phyloP scores from a whole-genome alignment of 2,113 vertebrate species.

The Uropsilus gracilis region DNA sequence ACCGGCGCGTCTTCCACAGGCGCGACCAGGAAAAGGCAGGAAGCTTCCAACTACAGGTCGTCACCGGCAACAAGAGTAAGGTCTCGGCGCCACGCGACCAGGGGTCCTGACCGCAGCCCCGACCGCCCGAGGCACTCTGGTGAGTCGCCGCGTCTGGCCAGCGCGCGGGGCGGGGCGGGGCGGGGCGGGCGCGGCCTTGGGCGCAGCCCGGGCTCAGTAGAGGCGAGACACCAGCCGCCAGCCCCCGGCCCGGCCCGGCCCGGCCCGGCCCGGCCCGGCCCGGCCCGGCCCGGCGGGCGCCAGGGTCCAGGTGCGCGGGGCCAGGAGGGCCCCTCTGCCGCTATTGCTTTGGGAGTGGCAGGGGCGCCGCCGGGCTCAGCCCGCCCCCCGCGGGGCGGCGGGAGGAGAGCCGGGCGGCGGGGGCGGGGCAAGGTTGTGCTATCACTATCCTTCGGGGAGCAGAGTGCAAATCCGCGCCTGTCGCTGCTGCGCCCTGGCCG shows the following conservation, averaged over 20 bases:
- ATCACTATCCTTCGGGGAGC: conserved; percentile 79
- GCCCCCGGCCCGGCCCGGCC: too few relatives aligned
- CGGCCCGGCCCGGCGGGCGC: conserved; percentile 44
- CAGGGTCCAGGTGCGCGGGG: conserved; percentile 63
- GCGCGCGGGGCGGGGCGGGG: too few relatives aligned
- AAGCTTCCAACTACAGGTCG: conserved; percentile 78
- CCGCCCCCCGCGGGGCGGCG: not conserved
- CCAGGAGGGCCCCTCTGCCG: conserved; percentile 75
- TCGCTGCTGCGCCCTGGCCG: conserved; percentile 66
- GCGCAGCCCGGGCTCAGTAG: too few relatives aligned
- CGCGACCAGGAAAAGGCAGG: conserved; percentile 79
- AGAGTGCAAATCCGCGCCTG: conserved; percentile 82
- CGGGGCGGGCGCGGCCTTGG: too few relatives aligned
- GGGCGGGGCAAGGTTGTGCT: conserved; percentile 81
- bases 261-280: too few relatives aligned
- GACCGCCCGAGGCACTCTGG: conserved; percentile 81
- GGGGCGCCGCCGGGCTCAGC: conserved; percentile 62
- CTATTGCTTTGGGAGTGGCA: conserved; percentile 85
- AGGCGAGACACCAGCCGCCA: too few relatives aligned
- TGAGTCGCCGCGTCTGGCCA: too few relatives aligned
- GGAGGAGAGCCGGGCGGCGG: not conserved
- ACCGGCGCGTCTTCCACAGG: conserved; percentile 81
- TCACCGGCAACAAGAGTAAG: conserved; percentile 70
- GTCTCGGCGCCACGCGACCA: conserved; percentile 82
- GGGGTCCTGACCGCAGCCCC: conserved; percentile 77